Base-by-base conservation (phyloP, 2,113 vertebrate species). In the Haemorhous mexicanus region DNA sequence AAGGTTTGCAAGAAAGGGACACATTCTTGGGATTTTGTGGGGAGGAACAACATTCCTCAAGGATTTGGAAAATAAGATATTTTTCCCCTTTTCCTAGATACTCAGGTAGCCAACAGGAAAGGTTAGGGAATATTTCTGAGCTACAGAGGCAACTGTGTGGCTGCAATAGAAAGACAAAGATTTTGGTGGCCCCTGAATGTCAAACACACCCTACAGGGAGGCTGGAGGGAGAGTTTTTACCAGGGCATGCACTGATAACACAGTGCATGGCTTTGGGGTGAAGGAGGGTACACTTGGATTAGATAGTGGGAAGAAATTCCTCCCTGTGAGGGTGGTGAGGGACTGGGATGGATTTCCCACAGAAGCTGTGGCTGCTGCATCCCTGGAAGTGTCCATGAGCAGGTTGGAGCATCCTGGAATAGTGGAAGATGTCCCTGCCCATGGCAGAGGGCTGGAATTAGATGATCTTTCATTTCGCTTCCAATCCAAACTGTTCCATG, bases 391-490 rank as follows among this genome's bases (percentile, higher is more conserved):
- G 46, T 1, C 46, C 53, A 18, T 21, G 33, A 32, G 21, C 27
- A 44, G 15, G 27, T 0, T 74, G 52, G 69, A 53, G 28, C 46
- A 17, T 0, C 8, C 61, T 61, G 39, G 35, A 27, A 19, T 1
- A 7, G 28, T 21, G 13, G 62, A 1, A 82, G 13, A 6, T 46
- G n/a, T 17, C 67, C 26, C 76, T 49, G 67, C 20, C 19, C 50
- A 12, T 10, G 44, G 43, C 68, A 58, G 32, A n/a, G 20, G 10
- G 8, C 5, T 74, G 61, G 44, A 11, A 59, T 35, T 13, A 4
- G 24, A 13, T 30, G 35, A 58, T 30, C 8, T 55, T 58, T 24
- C 12, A 10, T 13, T 16, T 46, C 19, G 30, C 18, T 50, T 14
- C 33, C 46, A 30, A 17, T 17, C 62, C 69, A 46, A 59, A 21